These are phyloP conservation scores for Emmelina monodactyla DNA, from an alignment of 2,888 invertebrate genomes.

Conservation along the genomic window DNA sequence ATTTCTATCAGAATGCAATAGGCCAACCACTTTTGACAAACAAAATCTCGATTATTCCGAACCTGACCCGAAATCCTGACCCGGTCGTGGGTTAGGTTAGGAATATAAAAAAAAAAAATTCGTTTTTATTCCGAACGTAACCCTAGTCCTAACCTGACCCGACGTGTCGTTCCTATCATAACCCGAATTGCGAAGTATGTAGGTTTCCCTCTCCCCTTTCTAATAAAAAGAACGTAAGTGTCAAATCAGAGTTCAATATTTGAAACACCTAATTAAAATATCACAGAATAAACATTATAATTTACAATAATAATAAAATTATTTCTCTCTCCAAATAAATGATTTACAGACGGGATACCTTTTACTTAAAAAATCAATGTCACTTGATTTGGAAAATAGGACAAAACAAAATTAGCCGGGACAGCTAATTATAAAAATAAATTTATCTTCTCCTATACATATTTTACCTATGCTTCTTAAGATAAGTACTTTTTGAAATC, in stretches of 20 bases:
- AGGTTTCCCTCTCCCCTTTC: not conserved
- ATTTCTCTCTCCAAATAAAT: not conserved
- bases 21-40: too few relatives aligned
- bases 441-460: too few relatives aligned
- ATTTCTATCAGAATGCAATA: too few relatives aligned
- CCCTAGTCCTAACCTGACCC: not conserved
- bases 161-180: conserved; percentile 2
- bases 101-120: not conserved
- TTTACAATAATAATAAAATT: not conserved
- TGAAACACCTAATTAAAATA: not conserved
- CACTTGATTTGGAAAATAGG: too few relatives aligned
- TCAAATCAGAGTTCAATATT: not conserved
- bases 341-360: not conserved
- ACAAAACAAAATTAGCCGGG: too few relatives aligned
- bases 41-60: not conserved
- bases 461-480: too few relatives aligned
- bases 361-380: too few relatives aligned
- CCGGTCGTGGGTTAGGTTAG: conserved; percentile 1
- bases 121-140: not conserved
- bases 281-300: not conserved
- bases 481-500: too few relatives aligned
- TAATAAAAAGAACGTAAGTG: not conserved
- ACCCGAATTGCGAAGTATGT: not conserved
- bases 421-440: too few relatives aligned
- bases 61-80: conserved; percentile 1